These are phyloP conservation scores for Eurytoma adleriae DNA, from an alignment of 2,888 invertebrate genomes.

Conservation along the genomic window DNA sequence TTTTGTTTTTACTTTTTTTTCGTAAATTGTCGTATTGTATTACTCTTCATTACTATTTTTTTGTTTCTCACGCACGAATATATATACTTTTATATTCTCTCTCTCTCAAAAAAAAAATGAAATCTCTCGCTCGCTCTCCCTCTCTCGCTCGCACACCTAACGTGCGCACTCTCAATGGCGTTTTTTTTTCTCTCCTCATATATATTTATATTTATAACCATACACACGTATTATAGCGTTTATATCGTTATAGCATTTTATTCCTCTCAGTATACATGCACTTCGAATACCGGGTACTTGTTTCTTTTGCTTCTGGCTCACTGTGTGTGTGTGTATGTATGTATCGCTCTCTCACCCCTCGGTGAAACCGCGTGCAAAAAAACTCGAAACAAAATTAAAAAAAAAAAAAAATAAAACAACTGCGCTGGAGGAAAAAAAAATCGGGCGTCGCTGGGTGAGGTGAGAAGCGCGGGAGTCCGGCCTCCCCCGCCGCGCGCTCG, in stretches of 20 bases:
- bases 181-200: not conserved
- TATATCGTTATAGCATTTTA: slow-evolving; percentile 20
- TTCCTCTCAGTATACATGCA: slow-evolving; percentile 45
- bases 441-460: slow-evolving; percentile 13
- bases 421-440: not conserved
- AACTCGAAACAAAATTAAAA: slow-evolving; percentile 7
- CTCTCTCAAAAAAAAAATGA: slow-evolving; percentile 13
- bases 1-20: slow-evolving; percentile 57
- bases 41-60: slow-evolving; percentile 36
- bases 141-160: slow-evolving; percentile 42
- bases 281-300: slow-evolving; percentile 20
- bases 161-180: slow-evolving; percentile 50
- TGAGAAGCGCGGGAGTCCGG: slow-evolving; percentile 3
- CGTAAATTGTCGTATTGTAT: slow-evolving; percentile 25
- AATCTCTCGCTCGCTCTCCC: slow-evolving; percentile 59
- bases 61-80: slow-evolving; percentile 62
- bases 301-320: not conserved
- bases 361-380: no score
- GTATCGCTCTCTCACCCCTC: no score
- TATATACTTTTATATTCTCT: slow-evolving; percentile 60
- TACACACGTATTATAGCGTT: slow-evolving; percentile 28
- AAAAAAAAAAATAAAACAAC: slow-evolving; percentile 15
- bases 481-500: slow-evolving; percentile 5
- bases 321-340: not conserved
- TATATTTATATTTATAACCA: slow-evolving; percentile 35